These are phyloP conservation scores for Sebastes baramenuke DNA, from an alignment of 2,797 vertebrate species.

Conservation along the genomic window DNA sequence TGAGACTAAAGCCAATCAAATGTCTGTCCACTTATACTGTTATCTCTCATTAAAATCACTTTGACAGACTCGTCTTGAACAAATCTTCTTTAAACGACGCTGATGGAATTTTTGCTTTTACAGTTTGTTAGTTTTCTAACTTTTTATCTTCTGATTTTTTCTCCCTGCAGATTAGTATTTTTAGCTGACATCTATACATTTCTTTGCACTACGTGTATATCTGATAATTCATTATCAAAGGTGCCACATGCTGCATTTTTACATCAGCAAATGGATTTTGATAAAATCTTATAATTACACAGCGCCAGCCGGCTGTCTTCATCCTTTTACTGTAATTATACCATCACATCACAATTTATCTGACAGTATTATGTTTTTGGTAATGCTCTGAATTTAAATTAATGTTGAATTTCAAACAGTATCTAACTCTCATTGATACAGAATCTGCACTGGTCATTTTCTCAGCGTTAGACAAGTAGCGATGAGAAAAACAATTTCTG, in stretches of 20 bases:
- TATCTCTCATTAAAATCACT: constrained; percentile 10
- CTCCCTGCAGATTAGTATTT: background rate
- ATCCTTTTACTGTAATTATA: background rate
- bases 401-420: background rate
- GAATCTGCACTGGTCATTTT: background rate
- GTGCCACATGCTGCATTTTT: background rate
- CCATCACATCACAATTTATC: background rate
- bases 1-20: background rate
- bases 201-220: background rate
- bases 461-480: background rate
- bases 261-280: background rate
- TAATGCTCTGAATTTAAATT: background rate
- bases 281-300: background rate
- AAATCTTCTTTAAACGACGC: background rate
- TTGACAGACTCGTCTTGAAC: background rate
- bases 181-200: background rate
- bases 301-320: background rate
- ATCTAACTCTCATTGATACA: background rate
- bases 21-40: background rate
- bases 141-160: background rate
- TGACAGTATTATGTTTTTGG: background rate
- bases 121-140: background rate
- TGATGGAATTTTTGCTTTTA: background rate
- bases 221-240: background rate
- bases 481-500: background rate